phyloP scores from a whole-genome alignment of 1,140 invertebrate genomes.

The Nasonia giraulti region DNA sequence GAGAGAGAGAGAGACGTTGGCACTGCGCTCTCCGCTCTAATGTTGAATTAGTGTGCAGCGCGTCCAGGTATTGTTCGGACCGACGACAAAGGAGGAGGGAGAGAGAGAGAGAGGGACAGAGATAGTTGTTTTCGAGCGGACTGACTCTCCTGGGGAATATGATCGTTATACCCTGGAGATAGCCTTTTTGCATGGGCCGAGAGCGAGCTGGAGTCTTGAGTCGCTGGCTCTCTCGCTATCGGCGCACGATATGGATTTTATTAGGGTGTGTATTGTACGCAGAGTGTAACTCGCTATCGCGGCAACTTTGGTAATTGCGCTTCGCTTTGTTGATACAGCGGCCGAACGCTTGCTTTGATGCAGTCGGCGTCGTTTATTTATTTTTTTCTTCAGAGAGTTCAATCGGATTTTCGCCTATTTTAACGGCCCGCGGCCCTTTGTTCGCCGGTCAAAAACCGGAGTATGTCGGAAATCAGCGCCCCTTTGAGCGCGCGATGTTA shows the following conservation, averaged over 20 bases:
- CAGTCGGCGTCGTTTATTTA: too few species aligned
- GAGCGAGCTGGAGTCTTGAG: neutral
- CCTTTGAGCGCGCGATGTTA: too few species aligned
- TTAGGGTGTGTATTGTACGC: neutral
- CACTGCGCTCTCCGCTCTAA: slow-evolving; percentile 1
- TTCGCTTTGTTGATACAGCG: neutral
- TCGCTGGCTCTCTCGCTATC: neutral
- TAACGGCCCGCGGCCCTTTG: too few species aligned
- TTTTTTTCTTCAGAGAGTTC: neutral
- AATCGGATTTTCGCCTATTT: neutral
- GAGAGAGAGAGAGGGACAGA: too few species aligned
- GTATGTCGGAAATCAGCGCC: too few species aligned
- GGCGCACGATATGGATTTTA: slow-evolving; percentile 41
- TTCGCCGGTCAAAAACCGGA: too few species aligned
- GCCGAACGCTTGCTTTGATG: neutral
- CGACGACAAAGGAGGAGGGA: slow-evolving; percentile 4
- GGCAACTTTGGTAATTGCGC: neutral
- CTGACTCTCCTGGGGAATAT: neutral
- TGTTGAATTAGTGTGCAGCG: slow-evolving; percentile 38
- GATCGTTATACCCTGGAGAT: too few species aligned
- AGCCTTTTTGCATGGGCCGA: too few species aligned
- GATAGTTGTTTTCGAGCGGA: slow-evolving; percentile 13
- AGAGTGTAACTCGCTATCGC: neutral
- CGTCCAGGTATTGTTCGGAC: neutral
- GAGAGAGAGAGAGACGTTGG: neutral